These are phyloP conservation scores for Carassius carassius DNA, from an alignment of 2,113 vertebrate species.

Conservation along the genomic window DNA sequence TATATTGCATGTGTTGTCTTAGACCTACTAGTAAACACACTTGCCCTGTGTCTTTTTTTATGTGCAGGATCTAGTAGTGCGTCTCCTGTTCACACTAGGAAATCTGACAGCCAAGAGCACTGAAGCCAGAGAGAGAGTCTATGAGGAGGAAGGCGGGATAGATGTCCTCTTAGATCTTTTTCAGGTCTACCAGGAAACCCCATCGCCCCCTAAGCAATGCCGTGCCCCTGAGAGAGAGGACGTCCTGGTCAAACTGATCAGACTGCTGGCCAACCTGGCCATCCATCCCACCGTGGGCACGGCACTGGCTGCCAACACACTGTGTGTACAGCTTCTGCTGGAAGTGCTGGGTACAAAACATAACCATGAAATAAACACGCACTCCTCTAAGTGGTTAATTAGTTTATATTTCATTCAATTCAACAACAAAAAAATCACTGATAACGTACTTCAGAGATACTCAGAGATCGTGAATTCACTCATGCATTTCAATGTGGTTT, in stretches of 20 bases:
- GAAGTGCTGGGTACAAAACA: constrained; percentile 81
- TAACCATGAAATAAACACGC: constrained; percentile 11
- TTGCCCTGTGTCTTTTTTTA: neutral
- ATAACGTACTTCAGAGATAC: neutral
- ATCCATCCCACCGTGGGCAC: constrained; percentile 80
- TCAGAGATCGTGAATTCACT: neutral
- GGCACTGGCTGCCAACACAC: constrained; percentile 71
- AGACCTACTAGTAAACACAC: neutral
- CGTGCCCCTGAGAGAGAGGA: constrained; percentile 70
- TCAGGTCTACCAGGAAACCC: constrained; percentile 73
- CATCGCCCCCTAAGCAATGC: constrained; percentile 42
- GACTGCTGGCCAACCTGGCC: constrained; percentile 88
- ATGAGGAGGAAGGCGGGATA: constrained; percentile 73
- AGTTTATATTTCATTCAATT: neutral
- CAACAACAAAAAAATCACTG: neutral
- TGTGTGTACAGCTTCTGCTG: constrained; percentile 78
- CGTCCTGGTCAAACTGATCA: constrained; percentile 89
- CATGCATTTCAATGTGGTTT: neutral
- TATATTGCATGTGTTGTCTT: neutral
- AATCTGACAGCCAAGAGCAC: constrained; percentile 86
- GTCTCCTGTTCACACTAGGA: constrained; percentile 88
- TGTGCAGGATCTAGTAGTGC: constrained; percentile 85
- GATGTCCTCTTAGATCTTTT: constrained; percentile 80
- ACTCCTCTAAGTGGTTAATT: neutral
- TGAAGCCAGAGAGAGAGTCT: constrained; percentile 78